Evolutionary conservation across 2,113 vertebrate genomes (phyloP).

Genomic region (Polypterus bichir): DNA sequence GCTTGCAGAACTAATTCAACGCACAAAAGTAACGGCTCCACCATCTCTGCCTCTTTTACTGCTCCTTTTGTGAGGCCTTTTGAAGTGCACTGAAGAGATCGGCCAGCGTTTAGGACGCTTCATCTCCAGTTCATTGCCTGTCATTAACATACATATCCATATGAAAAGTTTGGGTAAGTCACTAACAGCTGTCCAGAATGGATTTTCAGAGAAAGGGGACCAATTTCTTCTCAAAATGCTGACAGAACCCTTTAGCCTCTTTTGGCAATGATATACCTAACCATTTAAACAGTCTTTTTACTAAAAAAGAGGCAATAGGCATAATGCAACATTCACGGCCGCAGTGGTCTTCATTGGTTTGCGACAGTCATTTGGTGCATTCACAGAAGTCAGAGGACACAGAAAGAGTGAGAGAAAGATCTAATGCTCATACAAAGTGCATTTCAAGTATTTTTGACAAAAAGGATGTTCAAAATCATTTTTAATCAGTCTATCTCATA

Average conservation of each 20-base stretch:
- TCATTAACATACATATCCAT: constrained; percentile 99
- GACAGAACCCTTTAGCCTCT: constrained; percentile 95
- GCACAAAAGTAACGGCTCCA: constrained; percentile 98
- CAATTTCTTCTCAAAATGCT: constrained; percentile 84
- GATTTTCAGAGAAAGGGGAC: constrained; percentile 59
- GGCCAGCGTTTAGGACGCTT: constrained; percentile 91
- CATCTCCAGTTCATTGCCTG: constrained; percentile 98
- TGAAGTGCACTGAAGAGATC: constrained; percentile 95
- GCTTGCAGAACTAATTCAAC: constrained; percentile 99
- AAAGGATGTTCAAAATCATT: constrained; percentile 20
- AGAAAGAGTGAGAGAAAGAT: constrained; percentile 20
- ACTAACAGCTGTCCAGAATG: constrained; percentile 98
- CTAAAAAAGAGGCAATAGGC: constrained; percentile 68
- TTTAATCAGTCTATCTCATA: constrained; percentile 21
- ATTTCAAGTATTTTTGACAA: constrained; percentile 21
- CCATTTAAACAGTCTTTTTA: constrained; percentile 97
- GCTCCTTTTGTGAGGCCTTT: constrained; percentile 98
- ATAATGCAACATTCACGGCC: constrained; percentile 83
- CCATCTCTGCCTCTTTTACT: constrained; percentile 95
- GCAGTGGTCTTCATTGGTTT: constrained; percentile 61
- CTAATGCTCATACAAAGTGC: constrained; percentile 21
- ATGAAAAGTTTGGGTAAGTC: constrained; percentile 98
- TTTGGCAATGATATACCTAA: constrained; percentile 98
- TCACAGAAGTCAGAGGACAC: constrained; percentile 44
- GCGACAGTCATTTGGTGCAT: constrained; percentile 70